Base-by-base conservation (phyloP, 2,888 invertebrate species). In the Sepioteuthis lessoniana region DNA sequence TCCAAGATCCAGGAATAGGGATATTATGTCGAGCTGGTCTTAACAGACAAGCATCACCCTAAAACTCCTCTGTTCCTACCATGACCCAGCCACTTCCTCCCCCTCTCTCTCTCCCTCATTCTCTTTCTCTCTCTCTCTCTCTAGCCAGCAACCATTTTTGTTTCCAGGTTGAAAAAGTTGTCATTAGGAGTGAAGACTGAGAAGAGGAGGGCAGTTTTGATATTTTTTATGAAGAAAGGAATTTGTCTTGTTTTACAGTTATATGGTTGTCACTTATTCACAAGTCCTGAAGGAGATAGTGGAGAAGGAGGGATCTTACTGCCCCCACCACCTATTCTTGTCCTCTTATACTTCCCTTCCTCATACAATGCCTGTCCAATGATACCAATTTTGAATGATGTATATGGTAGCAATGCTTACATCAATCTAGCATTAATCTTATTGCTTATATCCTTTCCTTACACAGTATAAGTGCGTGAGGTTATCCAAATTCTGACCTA, bases 311-410 rank as follows among this genome's bases (percentile, higher is more conserved):
- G 42, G 42, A 42, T 42, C 55, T 55, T 28, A 0, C 76, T n/a
- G 31, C 5, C 31, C 76, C 76, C 76, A n/a, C 35, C 3, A 13
- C n/a, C 76, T n/a, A 76, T 19, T 16, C 3, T 13, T 76, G 2
- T 0, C n/a, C 76, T 76, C 35, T 2, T 76, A n/a, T 35, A n/a
- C 16, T 1, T 76, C n/a, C n/a, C n/a, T 76, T 35, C 76, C 31
- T 60, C 31, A 60, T 28, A 76, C 4, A 76, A 35, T 35, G n/a
- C n/a, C 35, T 35, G 76, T 76, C n/a, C n/a, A 76, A 76, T 76
- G n/a, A n/a, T 76, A n/a, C 76, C 76, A 76, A 35, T 76, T 76
- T 76, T n/a, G n/a, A 76, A 76, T 76, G 76, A 76, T 76, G 35
- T 76, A 76, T 76, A 35, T 76, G 76, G 16, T n/a, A 35, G 16